phyloP scores from a whole-genome alignment of 2,797 vertebrate genomes.

The Fringilla coelebs region DNA sequence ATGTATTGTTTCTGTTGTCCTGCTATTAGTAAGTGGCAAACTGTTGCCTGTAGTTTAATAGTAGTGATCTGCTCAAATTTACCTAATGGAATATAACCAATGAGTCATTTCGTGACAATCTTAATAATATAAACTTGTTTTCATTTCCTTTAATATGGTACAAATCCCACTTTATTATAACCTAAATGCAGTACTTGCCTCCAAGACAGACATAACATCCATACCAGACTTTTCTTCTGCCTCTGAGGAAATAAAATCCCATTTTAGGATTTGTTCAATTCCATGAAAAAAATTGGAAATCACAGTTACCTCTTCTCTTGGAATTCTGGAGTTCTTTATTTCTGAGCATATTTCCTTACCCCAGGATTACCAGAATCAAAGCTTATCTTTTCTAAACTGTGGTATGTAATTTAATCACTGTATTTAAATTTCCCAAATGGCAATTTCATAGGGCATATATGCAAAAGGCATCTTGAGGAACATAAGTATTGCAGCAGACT shows the following conservation, averaged over 20 bases:
- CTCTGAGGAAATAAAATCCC: background rate
- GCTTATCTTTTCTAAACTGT: background rate
- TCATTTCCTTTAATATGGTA: background rate
- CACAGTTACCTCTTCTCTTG: background rate
- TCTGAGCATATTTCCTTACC: background rate
- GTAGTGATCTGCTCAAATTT: background rate
- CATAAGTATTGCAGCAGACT: background rate
- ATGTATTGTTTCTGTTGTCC: rapidly evolving
- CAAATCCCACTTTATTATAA: background rate
- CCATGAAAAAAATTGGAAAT: background rate
- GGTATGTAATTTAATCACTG: background rate
- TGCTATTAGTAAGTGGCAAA: background rate
- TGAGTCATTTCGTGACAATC: background rate
- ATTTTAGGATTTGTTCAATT: background rate
- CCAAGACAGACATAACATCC: background rate
- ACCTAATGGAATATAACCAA: background rate
- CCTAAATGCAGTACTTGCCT: background rate
- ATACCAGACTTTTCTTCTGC: background rate
- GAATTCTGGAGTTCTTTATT: background rate
- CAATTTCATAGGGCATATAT: background rate
- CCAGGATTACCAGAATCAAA: background rate
- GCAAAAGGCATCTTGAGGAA: background rate
- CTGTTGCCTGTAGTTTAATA: background rate
- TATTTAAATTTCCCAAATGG: background rate
- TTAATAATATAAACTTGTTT: background rate